Evolutionary conservation across 2,113 vertebrate species (phyloP).

Genomic region (Calidris pygmaea): DNA sequence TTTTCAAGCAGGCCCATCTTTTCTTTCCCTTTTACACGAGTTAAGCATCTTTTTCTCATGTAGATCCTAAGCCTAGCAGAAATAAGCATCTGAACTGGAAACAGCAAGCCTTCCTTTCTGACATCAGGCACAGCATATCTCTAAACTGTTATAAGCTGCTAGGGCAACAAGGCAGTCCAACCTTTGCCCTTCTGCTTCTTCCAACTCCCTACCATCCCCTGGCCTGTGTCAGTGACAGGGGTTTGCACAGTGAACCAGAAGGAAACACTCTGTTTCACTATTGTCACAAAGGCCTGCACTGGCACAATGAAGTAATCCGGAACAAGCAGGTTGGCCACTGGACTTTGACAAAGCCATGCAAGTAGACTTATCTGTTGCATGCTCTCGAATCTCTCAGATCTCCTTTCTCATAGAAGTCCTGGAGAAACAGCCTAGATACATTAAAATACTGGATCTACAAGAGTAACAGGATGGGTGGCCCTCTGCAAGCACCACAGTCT

Average conservation of each 20-base stretch:
- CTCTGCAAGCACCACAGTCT: background rate
- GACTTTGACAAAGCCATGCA: background rate
- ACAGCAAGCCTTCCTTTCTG: background rate
- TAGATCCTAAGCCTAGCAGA: background rate
- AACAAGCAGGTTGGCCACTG: background rate
- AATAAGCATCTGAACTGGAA: background rate
- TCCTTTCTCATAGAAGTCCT: background rate
- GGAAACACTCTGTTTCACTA: background rate
- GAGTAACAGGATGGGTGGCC: background rate
- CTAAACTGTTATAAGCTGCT: background rate
- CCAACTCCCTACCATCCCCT: background rate
- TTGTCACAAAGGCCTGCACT: fast-evolving
- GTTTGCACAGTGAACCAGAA: background rate
- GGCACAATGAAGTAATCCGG: background rate
- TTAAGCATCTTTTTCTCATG: background rate
- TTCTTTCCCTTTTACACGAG: background rate
- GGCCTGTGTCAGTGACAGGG: background rate
- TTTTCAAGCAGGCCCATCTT: background rate
- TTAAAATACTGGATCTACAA: background rate
- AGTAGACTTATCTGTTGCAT: background rate
- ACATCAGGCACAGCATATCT: background rate
- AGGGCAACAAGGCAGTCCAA: background rate
- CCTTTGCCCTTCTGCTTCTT: background rate
- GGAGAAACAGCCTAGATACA: background rate
- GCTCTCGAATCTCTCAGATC: background rate